Evolutionary conservation across 2,888 invertebrate genomes (phyloP).

Genomic region (Cordilura impudica): DNA sequence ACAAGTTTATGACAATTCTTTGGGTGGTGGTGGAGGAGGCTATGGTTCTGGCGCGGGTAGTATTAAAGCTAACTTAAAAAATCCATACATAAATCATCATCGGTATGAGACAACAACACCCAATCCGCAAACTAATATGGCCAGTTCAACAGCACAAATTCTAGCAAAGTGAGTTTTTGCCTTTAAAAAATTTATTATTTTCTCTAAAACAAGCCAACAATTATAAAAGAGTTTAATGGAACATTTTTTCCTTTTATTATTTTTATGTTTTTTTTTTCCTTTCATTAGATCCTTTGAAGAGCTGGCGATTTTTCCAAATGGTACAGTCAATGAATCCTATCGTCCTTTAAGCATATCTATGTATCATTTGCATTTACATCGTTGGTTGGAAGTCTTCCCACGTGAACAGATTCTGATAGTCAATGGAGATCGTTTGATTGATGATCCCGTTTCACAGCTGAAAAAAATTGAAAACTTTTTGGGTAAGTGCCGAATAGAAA

Average conservation of each 20-base stretch:
- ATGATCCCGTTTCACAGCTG: constrained; percentile 92
- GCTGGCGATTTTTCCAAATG: constrained; percentile 88
- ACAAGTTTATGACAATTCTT: constrained; percentile 73
- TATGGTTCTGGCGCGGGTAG: constrained; percentile 58
- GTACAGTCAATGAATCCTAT: constrained; percentile 90
- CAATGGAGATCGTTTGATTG: constrained; percentile 94
- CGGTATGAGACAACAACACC: constrained; percentile 66
- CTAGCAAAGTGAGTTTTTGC: constrained; percentile 72
- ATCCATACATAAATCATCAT: constrained; percentile 54
- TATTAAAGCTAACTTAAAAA: constrained; percentile 50
- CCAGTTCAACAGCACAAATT: constrained; percentile 70
- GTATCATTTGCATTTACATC: constrained; percentile 93
- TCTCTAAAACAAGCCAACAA: too few relatives aligned
- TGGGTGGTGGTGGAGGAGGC: constrained; percentile 68
- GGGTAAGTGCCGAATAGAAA: too few relatives aligned
- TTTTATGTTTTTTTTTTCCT: neutral
- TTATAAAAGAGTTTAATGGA: too few relatives aligned
- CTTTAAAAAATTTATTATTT: too few relatives aligned
- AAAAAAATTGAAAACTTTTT: constrained; percentile 92
- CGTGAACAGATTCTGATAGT: constrained; percentile 95
- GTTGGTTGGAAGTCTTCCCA: constrained; percentile 96
- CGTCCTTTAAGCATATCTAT: constrained; percentile 91
- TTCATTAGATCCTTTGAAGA: constrained; percentile 85
- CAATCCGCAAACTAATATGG: constrained; percentile 64
- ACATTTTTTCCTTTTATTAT: neutral